phyloP scores from a whole-genome alignment of 2,113 vertebrate species.

The Boleophthalmus pectinirostris region DNA sequence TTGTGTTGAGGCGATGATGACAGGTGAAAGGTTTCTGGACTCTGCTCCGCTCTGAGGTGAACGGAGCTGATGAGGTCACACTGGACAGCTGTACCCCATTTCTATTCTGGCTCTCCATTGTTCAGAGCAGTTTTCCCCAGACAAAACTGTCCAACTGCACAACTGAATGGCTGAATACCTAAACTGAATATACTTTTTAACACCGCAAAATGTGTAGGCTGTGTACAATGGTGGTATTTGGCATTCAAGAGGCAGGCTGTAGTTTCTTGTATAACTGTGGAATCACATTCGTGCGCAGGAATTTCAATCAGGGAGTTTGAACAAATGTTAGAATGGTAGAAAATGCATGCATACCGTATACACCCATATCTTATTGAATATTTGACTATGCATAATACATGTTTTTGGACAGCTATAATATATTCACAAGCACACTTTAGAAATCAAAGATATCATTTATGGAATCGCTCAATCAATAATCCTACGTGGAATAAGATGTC shows the following conservation, averaged over 20 bases:
- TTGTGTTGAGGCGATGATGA: conserved; percentile 12
- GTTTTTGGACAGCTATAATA: too few relatives aligned
- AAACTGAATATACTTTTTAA: background rate
- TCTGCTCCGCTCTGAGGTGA: conserved; percentile 21
- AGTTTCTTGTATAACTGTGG: background rate
- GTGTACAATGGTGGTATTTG: background rate
- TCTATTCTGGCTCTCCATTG: conserved; percentile 7
- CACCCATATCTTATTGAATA: background rate
- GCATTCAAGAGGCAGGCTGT: background rate
- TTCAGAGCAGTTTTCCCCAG: background rate
- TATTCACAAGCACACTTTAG: too few relatives aligned
- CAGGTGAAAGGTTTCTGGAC: conserved; percentile 31
- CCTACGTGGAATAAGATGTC: too few relatives aligned
- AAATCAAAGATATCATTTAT: background rate
- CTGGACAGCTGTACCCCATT: conserved; percentile 19
- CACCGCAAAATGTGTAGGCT: background rate
- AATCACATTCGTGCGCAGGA: conserved; percentile 11
- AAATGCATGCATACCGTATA: conserved; percentile 8
- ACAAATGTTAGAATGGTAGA: conserved; percentile 9
- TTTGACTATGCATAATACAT: conserved; percentile 5
- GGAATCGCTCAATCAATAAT: background rate
- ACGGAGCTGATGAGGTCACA: conserved; percentile 24
- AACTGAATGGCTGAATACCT: background rate
- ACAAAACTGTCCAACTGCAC: background rate
- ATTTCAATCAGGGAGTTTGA: conserved; percentile 6